Percentiles rank a stretch among this genome's conserved stretches.
These are phyloP conservation scores for Cheilosia grossa DNA, from an alignment of 2,888 invertebrate genomes.

Conservation along the genomic window DNA sequence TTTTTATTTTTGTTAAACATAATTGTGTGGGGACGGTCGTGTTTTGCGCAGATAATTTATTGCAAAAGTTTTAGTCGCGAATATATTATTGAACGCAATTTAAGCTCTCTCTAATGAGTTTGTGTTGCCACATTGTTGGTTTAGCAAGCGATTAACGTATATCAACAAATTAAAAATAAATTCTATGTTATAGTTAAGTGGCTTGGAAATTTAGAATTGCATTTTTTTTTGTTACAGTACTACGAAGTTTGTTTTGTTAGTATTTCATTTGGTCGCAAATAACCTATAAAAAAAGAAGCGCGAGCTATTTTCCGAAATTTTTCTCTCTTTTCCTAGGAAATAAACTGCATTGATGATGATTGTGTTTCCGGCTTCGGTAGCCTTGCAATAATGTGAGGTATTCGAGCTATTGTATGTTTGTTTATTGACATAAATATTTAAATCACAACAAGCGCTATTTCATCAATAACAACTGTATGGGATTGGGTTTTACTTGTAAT, in stretches of 20 bases:
- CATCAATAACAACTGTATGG: too few species aligned
- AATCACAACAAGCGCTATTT: too few species aligned
- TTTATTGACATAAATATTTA: too few species aligned
- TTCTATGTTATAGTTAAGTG: background rate
- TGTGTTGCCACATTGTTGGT: background rate
- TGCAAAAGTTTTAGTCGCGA: background rate
- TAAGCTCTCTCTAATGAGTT: constrained; percentile 7
- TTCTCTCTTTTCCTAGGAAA: too few species aligned
- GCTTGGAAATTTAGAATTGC: background rate
- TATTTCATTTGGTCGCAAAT: background rate
- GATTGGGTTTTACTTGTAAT: too few species aligned
- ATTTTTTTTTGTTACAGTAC: too few species aligned
- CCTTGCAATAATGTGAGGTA: too few species aligned
- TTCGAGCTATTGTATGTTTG: too few species aligned
- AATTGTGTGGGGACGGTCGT: constrained; percentile 22
- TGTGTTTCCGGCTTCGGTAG: too few species aligned
- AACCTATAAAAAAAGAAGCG: background rate
- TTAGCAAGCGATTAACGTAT: background rate
- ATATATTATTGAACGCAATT: constrained; percentile 23
- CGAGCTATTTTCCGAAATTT: background rate
- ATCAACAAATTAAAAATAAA: too few species aligned
- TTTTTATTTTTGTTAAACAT: constrained; percentile 13
- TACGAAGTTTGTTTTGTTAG: too few species aligned
- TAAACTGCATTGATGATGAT: too few species aligned
- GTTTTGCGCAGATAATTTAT: background rate